phyloP scores from a whole-genome alignment of 2,797 vertebrate species.

The Philypnodon macrostomus region DNA sequence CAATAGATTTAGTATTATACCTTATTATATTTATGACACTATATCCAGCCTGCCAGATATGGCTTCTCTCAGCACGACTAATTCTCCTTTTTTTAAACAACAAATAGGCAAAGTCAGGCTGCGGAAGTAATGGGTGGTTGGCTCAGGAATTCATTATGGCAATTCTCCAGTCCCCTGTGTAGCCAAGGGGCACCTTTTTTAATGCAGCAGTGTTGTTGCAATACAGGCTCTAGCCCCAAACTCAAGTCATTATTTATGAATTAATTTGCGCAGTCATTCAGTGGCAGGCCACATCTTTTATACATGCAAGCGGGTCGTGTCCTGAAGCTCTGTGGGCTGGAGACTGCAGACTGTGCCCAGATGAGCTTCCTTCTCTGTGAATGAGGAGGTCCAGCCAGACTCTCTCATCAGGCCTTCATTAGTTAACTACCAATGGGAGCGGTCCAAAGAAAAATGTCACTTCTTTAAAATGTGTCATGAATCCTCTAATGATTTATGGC shows the following conservation, averaged over 20 bases:
- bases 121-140: conserved; percentile 75
- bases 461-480: conserved; percentile 50
- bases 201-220: conserved; percentile 74
- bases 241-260: conserved; percentile 78
- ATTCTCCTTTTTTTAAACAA: conserved; percentile 66
- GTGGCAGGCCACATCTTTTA: conserved; percentile 74
- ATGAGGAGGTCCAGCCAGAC: conserved; percentile 56
- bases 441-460: conserved; percentile 36
- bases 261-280: conserved; percentile 79
- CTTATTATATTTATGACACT: conserved; percentile 49
- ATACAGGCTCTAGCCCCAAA: conserved; percentile 71
- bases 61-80: conserved; percentile 59
- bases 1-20: conserved; percentile 48
- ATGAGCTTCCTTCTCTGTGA: conserved; percentile 51
- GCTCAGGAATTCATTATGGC: conserved; percentile 78
- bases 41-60: conserved; percentile 53
- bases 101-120: conserved; percentile 72
- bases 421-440: conserved; percentile 48
- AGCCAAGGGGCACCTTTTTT: conserved; percentile 75
- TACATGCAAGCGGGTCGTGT: conserved; percentile 75
- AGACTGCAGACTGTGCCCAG: conserved; percentile 61
- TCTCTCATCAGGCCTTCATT: conserved; percentile 65
- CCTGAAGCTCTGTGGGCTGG: conserved; percentile 67
- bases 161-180: conserved; percentile 70
- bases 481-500: conserved; percentile 40